A percentile compares a stretch with the other conserved stretches of the same genome.
Evolutionary conservation across 2,888 invertebrate species (phyloP).

Genomic region (Orthosia incerta): DNA sequence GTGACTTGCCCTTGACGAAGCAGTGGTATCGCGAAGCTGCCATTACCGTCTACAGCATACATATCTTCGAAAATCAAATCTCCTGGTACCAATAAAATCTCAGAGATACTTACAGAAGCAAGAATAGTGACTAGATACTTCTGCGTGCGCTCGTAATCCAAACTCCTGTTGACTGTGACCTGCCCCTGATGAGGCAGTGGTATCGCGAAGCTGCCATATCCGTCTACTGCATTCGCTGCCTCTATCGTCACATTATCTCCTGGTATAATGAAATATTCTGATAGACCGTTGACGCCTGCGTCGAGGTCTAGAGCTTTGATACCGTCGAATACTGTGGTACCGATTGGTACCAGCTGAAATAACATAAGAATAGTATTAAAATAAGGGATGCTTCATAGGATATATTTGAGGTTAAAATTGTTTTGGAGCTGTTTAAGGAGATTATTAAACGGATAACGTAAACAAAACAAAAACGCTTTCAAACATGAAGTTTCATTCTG

Average conservation of each 20-base stretch:
- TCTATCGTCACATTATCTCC: slow-evolving; percentile 89
- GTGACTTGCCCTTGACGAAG: slow-evolving; percentile 97
- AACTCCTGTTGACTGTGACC: slow-evolving; percentile 95
- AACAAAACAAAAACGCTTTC: background rate
- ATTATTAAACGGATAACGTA: too few relatives aligned
- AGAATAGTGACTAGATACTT: slow-evolving; percentile 96
- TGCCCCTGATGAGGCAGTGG: slow-evolving; percentile 97
- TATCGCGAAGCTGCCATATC: slow-evolving; percentile 96
- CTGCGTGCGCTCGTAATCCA: slow-evolving; percentile 97
- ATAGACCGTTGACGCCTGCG: slow-evolving; percentile 96
- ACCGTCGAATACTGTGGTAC: slow-evolving; percentile 96
- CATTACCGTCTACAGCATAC: slow-evolving; percentile 94
- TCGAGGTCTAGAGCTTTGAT: slow-evolving; percentile 95
- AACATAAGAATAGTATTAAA: background rate
- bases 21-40: slow-evolving; percentile 95
- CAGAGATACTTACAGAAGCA: slow-evolving; percentile 94
- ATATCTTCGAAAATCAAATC: slow-evolving; percentile 71
- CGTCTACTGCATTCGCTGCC: slow-evolving; percentile 92
- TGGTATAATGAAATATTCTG: slow-evolving; percentile 96
- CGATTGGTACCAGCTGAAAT: slow-evolving; percentile 95
- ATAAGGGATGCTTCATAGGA: too few relatives aligned
- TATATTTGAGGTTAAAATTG: too few relatives aligned
- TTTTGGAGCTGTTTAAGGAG: too few relatives aligned
- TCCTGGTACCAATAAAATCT: background rate
- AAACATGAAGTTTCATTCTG: background rate